Percentiles rank a stretch among this genome's conserved stretches.
phyloP scores from a whole-genome alignment of 2,888 invertebrate genomes.

The Melikaiella ostensackeni region DNA sequence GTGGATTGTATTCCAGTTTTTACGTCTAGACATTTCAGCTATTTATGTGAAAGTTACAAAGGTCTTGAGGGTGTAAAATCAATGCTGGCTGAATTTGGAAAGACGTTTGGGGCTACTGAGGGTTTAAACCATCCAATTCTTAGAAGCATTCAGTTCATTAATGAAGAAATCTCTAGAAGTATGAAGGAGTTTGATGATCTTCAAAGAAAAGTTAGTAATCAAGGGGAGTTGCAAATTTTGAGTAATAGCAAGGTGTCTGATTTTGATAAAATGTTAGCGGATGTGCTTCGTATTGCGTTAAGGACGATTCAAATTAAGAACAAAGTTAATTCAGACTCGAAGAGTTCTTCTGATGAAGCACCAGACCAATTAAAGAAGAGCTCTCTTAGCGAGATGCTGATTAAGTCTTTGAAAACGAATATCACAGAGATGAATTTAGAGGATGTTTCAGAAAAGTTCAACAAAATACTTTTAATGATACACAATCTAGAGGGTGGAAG shows the following conservation, averaged over 20 bases:
- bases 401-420: conserved; percentile 82
- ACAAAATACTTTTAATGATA: conserved; percentile 62
- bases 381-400: conserved; percentile 83
- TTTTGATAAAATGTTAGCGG: conserved; percentile 65
- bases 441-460: conserved; percentile 70
- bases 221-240: conserved; percentile 75
- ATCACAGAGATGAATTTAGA: conserved; percentile 80
- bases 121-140: conserved; percentile 67
- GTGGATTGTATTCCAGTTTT: conserved; percentile 51
- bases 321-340: conserved; percentile 48
- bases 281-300: conserved; percentile 15
- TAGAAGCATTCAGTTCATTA: conserved; percentile 60
- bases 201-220: conserved; percentile 74
- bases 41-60: conserved; percentile 58
- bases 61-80: conserved; percentile 52
- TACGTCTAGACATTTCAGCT: conserved; percentile 61
- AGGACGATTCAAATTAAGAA: conserved; percentile 63
- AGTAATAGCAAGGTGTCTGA: conserved; percentile 78
- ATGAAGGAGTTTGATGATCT: conserved; percentile 45
- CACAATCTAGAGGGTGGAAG: conserved; percentile 1
- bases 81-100: conserved; percentile 51
- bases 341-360: conserved; percentile 73
- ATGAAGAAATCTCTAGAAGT: conserved; percentile 55
- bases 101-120: conserved; percentile 53
- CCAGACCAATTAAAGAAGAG: conserved; percentile 81